Percentiles rank a stretch among this genome's conserved stretches.
Conservation (phyloP, 2,113 vertebrate genomes). For the Stegastes partitus region DNA sequence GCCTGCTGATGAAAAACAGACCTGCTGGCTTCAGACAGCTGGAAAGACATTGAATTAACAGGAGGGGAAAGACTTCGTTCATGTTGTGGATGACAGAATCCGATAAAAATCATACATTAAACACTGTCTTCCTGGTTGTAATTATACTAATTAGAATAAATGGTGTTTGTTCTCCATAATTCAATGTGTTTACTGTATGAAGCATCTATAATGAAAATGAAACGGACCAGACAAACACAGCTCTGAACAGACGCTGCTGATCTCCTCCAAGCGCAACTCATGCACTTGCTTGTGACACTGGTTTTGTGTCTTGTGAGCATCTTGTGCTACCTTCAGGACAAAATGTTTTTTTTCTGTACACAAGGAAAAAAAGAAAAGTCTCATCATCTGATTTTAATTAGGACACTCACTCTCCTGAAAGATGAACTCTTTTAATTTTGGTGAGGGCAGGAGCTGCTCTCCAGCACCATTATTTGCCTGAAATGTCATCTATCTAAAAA, state of each 20-base stretch:
- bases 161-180: slow-evolving; percentile 26
- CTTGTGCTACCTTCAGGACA: neutral
- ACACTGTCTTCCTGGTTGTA: slow-evolving; percentile 31
- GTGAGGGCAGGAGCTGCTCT: neutral
- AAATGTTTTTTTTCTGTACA: neutral
- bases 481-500: neutral
- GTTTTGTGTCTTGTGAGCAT: neutral
- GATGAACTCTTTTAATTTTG: neutral
- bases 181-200: neutral
- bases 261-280: too few relatives aligned
- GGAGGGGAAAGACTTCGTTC: neutral
- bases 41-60: neutral
- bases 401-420: neutral
- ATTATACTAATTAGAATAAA: neutral
- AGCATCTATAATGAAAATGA: slow-evolving; percentile 5
- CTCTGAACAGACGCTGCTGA: too few relatives aligned
- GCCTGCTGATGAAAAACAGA: slow-evolving; percentile 5
- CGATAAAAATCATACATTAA: neutral
- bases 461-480: neutral
- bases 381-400: neutral
- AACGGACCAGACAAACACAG: neutral
- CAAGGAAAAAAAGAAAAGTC: neutral
- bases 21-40: neutral
- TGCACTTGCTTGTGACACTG: too few relatives aligned
- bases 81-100: slow-evolving; percentile 6